Percentiles rank a stretch among this genome's conserved stretches.
phyloP scores from a whole-genome alignment of 2,888 invertebrate species.

The Alviniconcha strummeri region DNA sequence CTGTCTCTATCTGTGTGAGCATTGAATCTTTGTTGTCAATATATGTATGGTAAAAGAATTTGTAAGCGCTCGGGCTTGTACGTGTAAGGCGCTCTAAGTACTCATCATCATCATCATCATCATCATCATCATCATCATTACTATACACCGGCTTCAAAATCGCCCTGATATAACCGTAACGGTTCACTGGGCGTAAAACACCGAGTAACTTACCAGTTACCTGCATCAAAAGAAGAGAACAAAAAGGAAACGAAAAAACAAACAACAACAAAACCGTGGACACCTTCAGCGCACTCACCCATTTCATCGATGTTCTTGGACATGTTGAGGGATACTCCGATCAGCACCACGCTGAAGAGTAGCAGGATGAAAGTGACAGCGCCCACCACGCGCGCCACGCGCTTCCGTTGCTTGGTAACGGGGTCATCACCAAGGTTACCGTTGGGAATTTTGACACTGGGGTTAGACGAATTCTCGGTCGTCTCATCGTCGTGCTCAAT shows the following conservation, averaged over 20 bases:
- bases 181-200: too few species aligned
- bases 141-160: not conserved
- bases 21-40: too few species aligned
- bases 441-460: constrained; percentile 34
- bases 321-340: constrained; percentile 93
- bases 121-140: not conserved
- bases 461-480: constrained; percentile 30
- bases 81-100: too few species aligned
- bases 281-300: constrained; percentile 79
- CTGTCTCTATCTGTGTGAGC: too few species aligned
- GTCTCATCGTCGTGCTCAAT: constrained; percentile 43
- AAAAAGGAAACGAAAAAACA: not conserved
- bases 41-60: too few species aligned
- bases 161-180: too few species aligned
- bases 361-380: constrained; percentile 91
- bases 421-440: constrained; percentile 32
- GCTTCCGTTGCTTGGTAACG: constrained; percentile 47
- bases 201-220: too few species aligned
- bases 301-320: constrained; percentile 96
- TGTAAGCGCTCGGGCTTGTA: too few species aligned
- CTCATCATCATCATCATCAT: not conserved
- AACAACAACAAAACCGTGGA: not conserved
- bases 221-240: not conserved
- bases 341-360: constrained; percentile 90
- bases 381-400: constrained; percentile 84